phyloP scores from a whole-genome alignment of 2,797 vertebrate genomes.

The Acanthiza pusilla region DNA sequence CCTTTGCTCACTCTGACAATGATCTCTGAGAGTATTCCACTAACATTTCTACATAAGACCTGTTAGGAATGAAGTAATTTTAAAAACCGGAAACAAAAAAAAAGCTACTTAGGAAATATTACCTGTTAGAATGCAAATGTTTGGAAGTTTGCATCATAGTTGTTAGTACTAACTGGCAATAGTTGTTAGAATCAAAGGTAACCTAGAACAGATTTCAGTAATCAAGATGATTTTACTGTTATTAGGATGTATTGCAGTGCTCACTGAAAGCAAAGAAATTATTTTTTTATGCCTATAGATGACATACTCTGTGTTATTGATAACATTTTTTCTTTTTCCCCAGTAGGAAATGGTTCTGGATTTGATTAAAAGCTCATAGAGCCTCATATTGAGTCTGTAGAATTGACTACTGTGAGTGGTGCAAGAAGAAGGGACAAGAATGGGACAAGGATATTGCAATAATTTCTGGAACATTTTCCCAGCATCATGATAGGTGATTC shows the following conservation, averaged over 20 bases:
- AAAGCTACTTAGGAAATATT: not conserved
- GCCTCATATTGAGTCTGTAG: not conserved
- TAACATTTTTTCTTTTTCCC: not conserved
- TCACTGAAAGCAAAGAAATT: not conserved
- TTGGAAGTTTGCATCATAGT: not conserved
- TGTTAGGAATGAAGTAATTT: not conserved
- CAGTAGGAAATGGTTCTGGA: accelerated
- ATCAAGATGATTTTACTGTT: not conserved
- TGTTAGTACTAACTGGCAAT: not conserved
- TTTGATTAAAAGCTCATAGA: not conserved
- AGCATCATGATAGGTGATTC: not conserved
- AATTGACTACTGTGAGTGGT: not conserved
- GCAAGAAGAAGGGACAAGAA: not conserved
- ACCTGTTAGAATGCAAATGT: not conserved
- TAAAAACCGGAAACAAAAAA: not conserved
- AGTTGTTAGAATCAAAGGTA: not conserved
- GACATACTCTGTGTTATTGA: too few species aligned
- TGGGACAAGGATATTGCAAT: not conserved
- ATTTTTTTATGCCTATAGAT: not conserved
- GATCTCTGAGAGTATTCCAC: not conserved
- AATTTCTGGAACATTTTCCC: not conserved
- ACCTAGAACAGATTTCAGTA: not conserved
- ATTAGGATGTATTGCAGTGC: not conserved
- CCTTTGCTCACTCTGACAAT: not conserved
- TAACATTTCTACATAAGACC: not conserved